These are phyloP conservation scores for Lithobates sylvaticus DNA, from an alignment of 2,797 vertebrate species.

Conservation along the genomic window DNA sequence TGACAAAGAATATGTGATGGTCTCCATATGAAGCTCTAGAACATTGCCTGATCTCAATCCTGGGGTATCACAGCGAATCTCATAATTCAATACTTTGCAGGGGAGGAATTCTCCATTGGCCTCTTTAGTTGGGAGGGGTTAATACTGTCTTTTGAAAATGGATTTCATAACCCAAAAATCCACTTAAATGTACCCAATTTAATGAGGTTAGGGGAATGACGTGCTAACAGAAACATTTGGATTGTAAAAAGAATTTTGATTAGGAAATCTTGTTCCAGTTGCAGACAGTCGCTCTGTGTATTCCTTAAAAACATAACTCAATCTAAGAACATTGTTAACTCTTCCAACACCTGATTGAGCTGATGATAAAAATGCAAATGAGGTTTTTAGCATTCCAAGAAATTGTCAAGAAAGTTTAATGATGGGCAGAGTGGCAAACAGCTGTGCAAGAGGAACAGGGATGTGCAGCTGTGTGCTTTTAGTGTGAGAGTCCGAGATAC, in stretches of 20 bases:
- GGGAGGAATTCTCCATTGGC: slow-evolving; percentile 52
- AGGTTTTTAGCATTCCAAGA: not conserved
- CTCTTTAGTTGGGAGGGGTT: slow-evolving; percentile 53
- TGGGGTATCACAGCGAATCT: slow-evolving; percentile 33
- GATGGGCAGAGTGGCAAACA: slow-evolving; percentile 19
- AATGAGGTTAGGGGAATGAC: slow-evolving; percentile 58
- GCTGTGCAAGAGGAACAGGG: not conserved
- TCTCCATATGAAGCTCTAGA: slow-evolving; percentile 7
- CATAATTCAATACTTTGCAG: slow-evolving; percentile 50
- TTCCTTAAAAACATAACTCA: slow-evolving; percentile 52
- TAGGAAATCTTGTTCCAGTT: slow-evolving; percentile 61
- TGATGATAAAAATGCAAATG: not conserved
- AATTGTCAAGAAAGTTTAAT: slow-evolving; percentile 2
- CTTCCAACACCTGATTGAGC: not conserved
- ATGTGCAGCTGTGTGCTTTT: slow-evolving; percentile 16
- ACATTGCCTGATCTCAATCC: slow-evolving; percentile 3
- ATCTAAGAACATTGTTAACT: slow-evolving; percentile 49
- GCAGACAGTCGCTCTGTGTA: slow-evolving; percentile 57
- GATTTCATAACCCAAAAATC: slow-evolving; percentile 57
- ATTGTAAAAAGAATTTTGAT: slow-evolving; percentile 60
- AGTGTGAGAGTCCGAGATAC: slow-evolving; percentile 6
- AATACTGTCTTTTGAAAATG: slow-evolving; percentile 47
- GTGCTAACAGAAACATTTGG: slow-evolving; percentile 54
- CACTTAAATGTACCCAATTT: slow-evolving; percentile 62
- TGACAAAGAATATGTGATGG: slow-evolving; percentile 36